Conservation (phyloP, 2,113 vertebrate genomes). For the Amphilophus citrinellus region DNA sequence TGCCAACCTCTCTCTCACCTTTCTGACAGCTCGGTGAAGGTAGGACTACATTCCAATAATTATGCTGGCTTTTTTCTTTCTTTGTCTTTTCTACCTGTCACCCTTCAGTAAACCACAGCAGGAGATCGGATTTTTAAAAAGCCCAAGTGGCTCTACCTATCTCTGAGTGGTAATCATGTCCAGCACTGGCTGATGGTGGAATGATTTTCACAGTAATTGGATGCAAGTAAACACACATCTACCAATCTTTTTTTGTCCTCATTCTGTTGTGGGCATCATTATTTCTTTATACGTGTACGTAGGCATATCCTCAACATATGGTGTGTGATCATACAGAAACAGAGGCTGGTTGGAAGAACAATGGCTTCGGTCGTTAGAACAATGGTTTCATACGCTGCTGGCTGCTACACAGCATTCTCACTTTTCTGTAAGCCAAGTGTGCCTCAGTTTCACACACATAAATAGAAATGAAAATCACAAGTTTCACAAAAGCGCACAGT, state of each 20-base stretch:
- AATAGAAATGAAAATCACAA: slow-evolving; percentile 35
- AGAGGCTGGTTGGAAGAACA: slow-evolving; percentile 43
- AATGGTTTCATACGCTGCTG: slow-evolving; percentile 51
- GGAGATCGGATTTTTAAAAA: slow-evolving; percentile 38
- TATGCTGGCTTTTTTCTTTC: slow-evolving; percentile 8
- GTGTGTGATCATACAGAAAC: slow-evolving; percentile 52
- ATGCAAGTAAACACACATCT: slow-evolving; percentile 1
- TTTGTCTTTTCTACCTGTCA: slow-evolving; percentile 22
- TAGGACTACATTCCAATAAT: slow-evolving; percentile 40
- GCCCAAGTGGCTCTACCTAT: slow-evolving; percentile 19
- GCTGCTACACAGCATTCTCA: slow-evolving; percentile 37
- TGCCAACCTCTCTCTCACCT: slow-evolving; percentile 16
- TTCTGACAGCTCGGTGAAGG: slow-evolving; percentile 24
- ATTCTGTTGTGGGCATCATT: slow-evolving; percentile 44
- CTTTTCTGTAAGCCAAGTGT: slow-evolving; percentile 41
- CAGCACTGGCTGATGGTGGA: slow-evolving; percentile 9
- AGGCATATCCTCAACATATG: slow-evolving; percentile 70
- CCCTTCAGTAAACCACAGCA: slow-evolving; percentile 25
- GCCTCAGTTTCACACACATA: slow-evolving; percentile 16
- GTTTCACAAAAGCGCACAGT: slow-evolving; percentile 1
- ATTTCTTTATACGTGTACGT: slow-evolving; percentile 27
- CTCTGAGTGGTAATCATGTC: slow-evolving; percentile 26
- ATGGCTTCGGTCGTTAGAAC: slow-evolving; percentile 49
- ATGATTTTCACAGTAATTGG: neutral
- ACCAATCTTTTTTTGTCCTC: neutral